These are phyloP conservation scores for Machaerirhynchus nigripectus DNA, from an alignment of 2,113 vertebrate species.

Conservation along the genomic window DNA sequence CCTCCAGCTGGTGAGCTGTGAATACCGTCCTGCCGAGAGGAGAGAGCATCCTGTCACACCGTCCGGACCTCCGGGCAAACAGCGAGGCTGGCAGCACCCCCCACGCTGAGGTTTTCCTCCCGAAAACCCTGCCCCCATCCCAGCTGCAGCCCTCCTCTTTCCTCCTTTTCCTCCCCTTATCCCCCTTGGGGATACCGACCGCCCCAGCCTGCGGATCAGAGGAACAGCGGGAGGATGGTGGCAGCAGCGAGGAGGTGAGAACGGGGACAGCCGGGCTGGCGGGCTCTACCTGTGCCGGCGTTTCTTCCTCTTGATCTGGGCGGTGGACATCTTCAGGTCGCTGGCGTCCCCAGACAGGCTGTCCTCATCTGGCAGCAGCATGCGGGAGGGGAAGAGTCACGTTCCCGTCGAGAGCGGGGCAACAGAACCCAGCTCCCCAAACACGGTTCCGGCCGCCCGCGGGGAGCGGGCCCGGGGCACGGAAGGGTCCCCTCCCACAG, in stretches of 20 bases:
- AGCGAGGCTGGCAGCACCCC: background rate
- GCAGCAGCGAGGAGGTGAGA: background rate
- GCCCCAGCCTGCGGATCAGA: background rate
- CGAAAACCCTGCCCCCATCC: background rate
- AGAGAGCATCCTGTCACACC: background rate
- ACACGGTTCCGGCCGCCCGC: background rate
- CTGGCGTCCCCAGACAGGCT: conserved; percentile 79
- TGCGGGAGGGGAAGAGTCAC: conserved; percentile 16
- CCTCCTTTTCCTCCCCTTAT: background rate
- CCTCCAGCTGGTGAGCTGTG: conserved; percentile 92
- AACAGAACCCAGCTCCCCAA: background rate
- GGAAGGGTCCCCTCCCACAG: background rate
- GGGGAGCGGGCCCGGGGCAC: background rate
- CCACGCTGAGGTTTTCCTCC: background rate
- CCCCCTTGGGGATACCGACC: background rate
- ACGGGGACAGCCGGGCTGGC: background rate
- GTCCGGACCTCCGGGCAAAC: background rate
- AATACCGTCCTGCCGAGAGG: conserved; percentile 85
- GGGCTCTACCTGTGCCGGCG: conserved; percentile 85
- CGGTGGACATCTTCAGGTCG: conserved; percentile 75
- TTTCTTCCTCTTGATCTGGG: conserved; percentile 88
- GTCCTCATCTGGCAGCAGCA: conserved; percentile 82
- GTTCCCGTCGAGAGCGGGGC: background rate
- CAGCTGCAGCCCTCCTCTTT: background rate
- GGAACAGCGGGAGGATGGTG: background rate